Conservation (phyloP, 2,888 invertebrate genomes). For the Plagodis pulveraria region DNA sequence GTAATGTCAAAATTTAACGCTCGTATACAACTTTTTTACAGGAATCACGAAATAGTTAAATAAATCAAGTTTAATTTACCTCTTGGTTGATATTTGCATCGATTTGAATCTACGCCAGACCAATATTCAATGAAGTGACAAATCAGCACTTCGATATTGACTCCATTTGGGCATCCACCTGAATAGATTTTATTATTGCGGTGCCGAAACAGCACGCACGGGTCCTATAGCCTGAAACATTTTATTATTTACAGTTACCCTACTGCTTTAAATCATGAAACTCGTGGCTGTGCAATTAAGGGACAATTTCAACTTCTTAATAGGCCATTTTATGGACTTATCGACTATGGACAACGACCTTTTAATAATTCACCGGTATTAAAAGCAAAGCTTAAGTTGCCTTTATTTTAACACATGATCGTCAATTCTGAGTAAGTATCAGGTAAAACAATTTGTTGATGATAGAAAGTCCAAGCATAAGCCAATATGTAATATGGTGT, state of each 20-base stretch:
- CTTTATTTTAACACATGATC: background rate
- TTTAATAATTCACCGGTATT: conserved; percentile 41
- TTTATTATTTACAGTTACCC: conserved; percentile 53
- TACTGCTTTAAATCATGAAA: conserved; percentile 43
- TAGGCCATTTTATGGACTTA: conserved; percentile 58
- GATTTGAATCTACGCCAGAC: conserved; percentile 76
- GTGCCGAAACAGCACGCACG: conserved; percentile 43
- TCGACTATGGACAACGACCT: conserved; percentile 47
- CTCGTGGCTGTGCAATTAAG: conserved; percentile 55
- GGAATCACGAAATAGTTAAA: conserved; percentile 36
- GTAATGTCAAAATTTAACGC: too few relatives aligned
- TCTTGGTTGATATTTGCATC: conserved; percentile 59
- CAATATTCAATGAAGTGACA: conserved; percentile 80
- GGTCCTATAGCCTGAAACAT: conserved; percentile 34
- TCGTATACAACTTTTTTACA: too few relatives aligned
- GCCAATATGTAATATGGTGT: too few relatives aligned
- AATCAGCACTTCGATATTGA: conserved; percentile 83
- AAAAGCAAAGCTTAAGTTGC: conserved; percentile 17
- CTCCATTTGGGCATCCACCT: conserved; percentile 79
- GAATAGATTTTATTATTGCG: conserved; percentile 73
- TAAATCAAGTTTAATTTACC: conserved; percentile 62
- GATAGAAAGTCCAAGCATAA: too few relatives aligned
- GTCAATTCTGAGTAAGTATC: background rate
- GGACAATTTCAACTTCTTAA: conserved; percentile 60
- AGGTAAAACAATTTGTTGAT: too few relatives aligned